phyloP scores from a whole-genome alignment of 2,113 vertebrate genomes.

The Forbesichthys papilliferus region DNA sequence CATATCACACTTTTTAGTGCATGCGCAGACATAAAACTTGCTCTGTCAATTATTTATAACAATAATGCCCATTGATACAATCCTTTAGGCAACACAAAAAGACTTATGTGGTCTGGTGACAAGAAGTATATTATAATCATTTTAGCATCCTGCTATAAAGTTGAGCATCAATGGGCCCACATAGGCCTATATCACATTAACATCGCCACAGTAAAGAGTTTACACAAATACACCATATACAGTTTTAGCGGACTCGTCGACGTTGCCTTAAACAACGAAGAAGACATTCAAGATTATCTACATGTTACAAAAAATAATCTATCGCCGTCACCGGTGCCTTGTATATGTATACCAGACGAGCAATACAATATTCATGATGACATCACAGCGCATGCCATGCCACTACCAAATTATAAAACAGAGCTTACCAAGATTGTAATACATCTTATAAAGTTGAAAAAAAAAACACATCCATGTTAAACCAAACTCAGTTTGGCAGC shows the following conservation, averaged over 20 bases:
- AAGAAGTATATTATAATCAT: not conserved
- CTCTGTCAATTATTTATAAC: too few species aligned
- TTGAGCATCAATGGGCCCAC: too few species aligned
- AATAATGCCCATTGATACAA: too few species aligned
- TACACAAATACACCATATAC: not conserved
- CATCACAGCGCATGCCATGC: slow-evolving; percentile 69
- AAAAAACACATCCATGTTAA: slow-evolving; percentile 65
- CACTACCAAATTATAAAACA: slow-evolving; percentile 61
- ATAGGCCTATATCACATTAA: not conserved
- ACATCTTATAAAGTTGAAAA: slow-evolving; percentile 59
- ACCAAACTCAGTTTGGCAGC: slow-evolving; percentile 71
- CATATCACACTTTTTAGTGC: too few species aligned
- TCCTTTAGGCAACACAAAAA: not conserved
- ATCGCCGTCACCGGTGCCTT: slow-evolving; percentile 23
- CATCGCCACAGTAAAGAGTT: not conserved
- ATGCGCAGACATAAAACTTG: too few species aligned
- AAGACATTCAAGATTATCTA: too few species aligned
- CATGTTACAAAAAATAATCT: not conserved
- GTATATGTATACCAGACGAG: slow-evolving; percentile 57
- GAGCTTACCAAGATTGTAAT: slow-evolving; percentile 82
- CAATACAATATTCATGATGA: slow-evolving; percentile 46
- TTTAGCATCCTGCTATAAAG: too few species aligned
- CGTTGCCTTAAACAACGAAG: not conserved
- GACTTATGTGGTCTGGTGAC: not conserved
- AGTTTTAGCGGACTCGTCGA: not conserved